phyloP scores from a whole-genome alignment of 2,888 invertebrate species.

The Tromatobia lineatoria region DNA sequence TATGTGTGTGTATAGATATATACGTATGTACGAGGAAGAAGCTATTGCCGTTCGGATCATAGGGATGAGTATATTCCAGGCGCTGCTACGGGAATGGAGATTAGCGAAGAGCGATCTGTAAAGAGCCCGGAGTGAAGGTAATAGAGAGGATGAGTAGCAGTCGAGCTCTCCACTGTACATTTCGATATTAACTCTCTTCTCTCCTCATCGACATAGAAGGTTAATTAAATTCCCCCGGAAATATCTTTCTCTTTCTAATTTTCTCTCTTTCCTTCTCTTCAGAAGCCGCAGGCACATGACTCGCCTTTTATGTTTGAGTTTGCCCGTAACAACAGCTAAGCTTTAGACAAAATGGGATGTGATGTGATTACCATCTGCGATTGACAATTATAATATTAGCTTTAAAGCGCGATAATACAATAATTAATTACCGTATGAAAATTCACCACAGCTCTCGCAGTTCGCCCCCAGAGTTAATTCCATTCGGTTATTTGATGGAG shows the following conservation, averaged over 20 bases:
- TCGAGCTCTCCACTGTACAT: slow-evolving; percentile 51
- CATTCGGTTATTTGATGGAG: slow-evolving; percentile 35
- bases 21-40: slow-evolving; percentile 20
- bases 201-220: slow-evolving; percentile 39
- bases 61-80: slow-evolving; percentile 26
- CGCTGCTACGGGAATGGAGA: slow-evolving; percentile 46
- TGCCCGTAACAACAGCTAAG: neutral
- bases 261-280: neutral
- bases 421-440: slow-evolving; percentile 53
- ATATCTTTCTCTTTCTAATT: neutral
- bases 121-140: slow-evolving; percentile 46
- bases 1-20: neutral
- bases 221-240: slow-evolving; percentile 59
- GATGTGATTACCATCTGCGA: slow-evolving; percentile 40
- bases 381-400: slow-evolving; percentile 52
- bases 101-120: slow-evolving; percentile 53
- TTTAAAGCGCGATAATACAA: slow-evolving; percentile 37
- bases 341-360: slow-evolving; percentile 30
- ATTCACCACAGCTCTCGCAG: neutral
- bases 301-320: slow-evolving; percentile 6
- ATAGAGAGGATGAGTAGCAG: slow-evolving; percentile 44
- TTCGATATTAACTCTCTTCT: slow-evolving; percentile 64
- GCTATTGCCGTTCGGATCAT: slow-evolving; percentile 45
- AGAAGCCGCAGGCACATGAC: neutral
- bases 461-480: neutral